Conservation (phyloP, 2,113 vertebrate species). For the Plestiodon gilberti region DNA sequence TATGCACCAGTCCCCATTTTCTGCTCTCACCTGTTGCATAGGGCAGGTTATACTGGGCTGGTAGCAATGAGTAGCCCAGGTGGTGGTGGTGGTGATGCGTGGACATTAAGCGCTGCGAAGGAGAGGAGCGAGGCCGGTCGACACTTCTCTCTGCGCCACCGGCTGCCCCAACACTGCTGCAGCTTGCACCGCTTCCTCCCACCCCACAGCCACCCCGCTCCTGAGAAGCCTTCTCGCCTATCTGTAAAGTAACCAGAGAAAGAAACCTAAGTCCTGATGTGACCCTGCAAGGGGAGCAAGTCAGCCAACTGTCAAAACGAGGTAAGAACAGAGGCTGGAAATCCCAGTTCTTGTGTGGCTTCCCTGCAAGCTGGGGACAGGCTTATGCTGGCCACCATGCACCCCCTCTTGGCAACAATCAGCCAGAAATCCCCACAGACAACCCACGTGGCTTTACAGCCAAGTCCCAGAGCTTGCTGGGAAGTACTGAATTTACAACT, state of each 20-base stretch:
- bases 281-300: background rate
- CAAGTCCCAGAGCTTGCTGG: background rate
- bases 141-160: constrained; percentile 79
- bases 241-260: constrained; percentile 70
- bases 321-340: no score
- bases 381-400: background rate
- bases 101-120: constrained; percentile 95
- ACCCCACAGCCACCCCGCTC: constrained; percentile 84
- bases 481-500: background rate
- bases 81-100: constrained; percentile 98
- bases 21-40: constrained; percentile 90
- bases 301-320: background rate
- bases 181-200: constrained; percentile 80
- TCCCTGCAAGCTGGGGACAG: background rate
- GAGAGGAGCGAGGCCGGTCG: constrained; percentile 94
- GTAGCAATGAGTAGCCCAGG: constrained; percentile 93
- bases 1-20: background rate
- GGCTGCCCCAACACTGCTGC: constrained; percentile 70
- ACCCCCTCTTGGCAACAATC: background rate
- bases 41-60: constrained; percentile 94
- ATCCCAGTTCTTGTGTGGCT: no score
- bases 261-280: background rate
- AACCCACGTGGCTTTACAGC: background rate
- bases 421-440: background rate
- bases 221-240: constrained; percentile 84